phyloP scores from a whole-genome alignment of 2,113 vertebrate genomes.

The Epinephelus moara region DNA sequence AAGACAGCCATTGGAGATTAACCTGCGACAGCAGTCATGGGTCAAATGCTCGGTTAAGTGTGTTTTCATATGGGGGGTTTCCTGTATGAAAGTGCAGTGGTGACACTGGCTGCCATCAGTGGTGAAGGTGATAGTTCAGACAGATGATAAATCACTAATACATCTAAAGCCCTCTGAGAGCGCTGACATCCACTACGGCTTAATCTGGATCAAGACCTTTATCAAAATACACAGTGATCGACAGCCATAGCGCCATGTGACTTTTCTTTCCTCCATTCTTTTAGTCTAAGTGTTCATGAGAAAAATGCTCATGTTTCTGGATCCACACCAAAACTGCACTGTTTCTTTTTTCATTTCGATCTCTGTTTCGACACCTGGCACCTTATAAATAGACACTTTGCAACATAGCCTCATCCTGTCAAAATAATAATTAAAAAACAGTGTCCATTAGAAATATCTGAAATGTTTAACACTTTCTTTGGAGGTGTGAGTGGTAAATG shows the following conservation, averaged over 20 bases:
- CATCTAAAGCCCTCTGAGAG: slow-evolving; percentile 10
- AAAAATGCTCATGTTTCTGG: background rate
- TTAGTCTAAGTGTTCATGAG: too few relatives aligned
- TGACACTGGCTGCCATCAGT: slow-evolving; percentile 19
- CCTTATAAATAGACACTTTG: background rate
- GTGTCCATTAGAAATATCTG: background rate
- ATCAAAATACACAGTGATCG: slow-evolving; percentile 17
- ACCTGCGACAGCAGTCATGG: background rate
- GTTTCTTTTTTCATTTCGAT: background rate
- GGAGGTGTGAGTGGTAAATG: background rate
- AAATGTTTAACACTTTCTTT: background rate
- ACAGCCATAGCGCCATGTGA: background rate
- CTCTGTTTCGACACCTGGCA: background rate
- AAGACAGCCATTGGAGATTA: background rate
- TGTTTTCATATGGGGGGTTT: slow-evolving; percentile 3
- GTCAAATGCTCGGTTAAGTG: background rate
- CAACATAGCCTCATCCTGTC: background rate
- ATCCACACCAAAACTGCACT: background rate
- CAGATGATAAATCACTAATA: slow-evolving; percentile 33
- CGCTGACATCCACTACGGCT: background rate
- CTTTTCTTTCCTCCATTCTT: background rate
- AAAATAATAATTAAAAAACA: background rate
- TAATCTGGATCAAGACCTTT: slow-evolving; percentile 41
- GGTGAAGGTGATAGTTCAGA: slow-evolving; percentile 26
- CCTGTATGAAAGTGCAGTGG: slow-evolving; percentile 15